Evolutionary conservation across 1,140 invertebrate species (phyloP), one percentile per base, ranked within the genome.

Genomic region (Belonocnema kinseyi): DNA sequence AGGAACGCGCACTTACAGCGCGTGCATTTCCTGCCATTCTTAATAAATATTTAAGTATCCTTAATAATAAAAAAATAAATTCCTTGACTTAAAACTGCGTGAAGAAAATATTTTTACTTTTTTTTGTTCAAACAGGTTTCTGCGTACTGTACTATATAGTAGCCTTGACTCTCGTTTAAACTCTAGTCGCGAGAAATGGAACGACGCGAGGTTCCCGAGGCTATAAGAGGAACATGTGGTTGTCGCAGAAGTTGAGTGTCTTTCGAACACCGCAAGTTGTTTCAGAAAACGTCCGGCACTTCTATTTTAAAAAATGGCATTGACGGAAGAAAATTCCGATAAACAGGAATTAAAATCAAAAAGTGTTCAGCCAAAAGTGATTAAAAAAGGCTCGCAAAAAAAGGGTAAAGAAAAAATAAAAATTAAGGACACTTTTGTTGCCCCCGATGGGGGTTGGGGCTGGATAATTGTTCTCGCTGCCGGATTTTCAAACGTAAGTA

Each of bases 361-460:
- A 66, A 66, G 16, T 40, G 33, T 66, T 4, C 8, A 8, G 1
- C 2, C 12, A 21, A 56, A 56, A 66, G 61, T 66, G 61, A 66
- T 66, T 8, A 13, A 66, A 40, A 66, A 66, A 40, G 61, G 26
- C 0, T n/a, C 33, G 10, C 26, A 33, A 66, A 40, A 40, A 40
- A 16, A 66, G 21, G 26, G 14, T 0, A 66, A 66, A 14, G 40
- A 66, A 40, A 61, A 33, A 33, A 61, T 26, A n/a, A 66, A 66
- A 66, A 66, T 66, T 66, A 66, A 14, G 16, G 61, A 54, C 4
- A 74, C 85, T 72, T 93, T 93, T 77, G 88, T 92, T 0, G 91
- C 93, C 3, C 94, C 94, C 0, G 94, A 95, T 84, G 94, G 93
- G 0, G 94, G 94, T 8, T 95, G 93, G 93, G 94, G 94, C 1